Conservation (phyloP, 2,888 invertebrate genomes). For the Lochmaea crataegi region DNA sequence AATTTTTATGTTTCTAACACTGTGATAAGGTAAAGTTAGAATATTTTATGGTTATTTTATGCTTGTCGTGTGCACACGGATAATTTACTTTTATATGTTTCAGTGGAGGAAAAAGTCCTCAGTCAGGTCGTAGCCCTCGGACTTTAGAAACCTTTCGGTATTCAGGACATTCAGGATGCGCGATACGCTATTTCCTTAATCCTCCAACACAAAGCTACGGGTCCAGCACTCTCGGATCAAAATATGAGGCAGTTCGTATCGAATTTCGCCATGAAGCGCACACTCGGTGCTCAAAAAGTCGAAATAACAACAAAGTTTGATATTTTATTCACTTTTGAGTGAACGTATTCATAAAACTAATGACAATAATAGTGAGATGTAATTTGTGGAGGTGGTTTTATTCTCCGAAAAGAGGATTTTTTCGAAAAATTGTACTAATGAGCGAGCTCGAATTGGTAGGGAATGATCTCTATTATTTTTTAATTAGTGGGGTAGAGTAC, state of each 20-base stretch:
- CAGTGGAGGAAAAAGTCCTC: not conserved
- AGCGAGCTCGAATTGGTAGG: constrained; percentile 31
- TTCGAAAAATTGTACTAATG: constrained; percentile 18
- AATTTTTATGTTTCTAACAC: no score
- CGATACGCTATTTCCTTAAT: constrained; percentile 28
- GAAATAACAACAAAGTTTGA: constrained; percentile 9
- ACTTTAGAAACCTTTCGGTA: no score
- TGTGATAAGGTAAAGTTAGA: no score
- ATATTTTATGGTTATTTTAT: no score
- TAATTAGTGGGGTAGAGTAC: constrained; percentile 9
- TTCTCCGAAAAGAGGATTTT: constrained; percentile 5
- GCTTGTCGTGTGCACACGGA: no score
- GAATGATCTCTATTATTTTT: constrained; percentile 3
- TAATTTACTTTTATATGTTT: not conserved
- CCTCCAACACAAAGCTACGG: constrained; percentile 30
- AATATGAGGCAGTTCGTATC: constrained; percentile 32
- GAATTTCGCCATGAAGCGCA: constrained; percentile 24
- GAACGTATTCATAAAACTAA: not conserved
- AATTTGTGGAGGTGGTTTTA: constrained; percentile 13
- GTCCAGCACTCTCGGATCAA: constrained; percentile 29
- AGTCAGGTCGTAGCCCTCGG: constrained; percentile 7
- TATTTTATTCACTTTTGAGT: not conserved
- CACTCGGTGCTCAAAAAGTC: not conserved
- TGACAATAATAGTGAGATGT: constrained; percentile 23
- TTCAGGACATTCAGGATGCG: constrained; percentile 30